Percentiles rank a stretch among this genome's conserved stretches.
phyloP scores from a whole-genome alignment of 2,797 vertebrate species.

The Centroberyx gerrardi region DNA sequence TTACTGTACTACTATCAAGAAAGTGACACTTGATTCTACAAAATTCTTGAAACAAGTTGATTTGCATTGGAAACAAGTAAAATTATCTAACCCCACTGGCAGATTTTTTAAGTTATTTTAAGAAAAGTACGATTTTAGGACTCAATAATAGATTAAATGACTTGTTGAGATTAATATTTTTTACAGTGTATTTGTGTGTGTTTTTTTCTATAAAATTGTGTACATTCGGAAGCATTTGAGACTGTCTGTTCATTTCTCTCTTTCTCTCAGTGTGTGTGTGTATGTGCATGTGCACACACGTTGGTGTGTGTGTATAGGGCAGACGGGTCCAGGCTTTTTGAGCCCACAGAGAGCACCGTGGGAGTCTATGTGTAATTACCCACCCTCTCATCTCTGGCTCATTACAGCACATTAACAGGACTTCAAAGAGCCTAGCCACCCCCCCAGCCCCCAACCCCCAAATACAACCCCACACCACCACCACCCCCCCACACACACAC shows the following conservation, averaged over 20 bases:
- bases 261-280: slow-evolving; percentile 1
- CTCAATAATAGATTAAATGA: too few species aligned
- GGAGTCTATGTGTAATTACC: slow-evolving; percentile 66
- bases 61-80: too few species aligned
- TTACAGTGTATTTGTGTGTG: background rate
- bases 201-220: background rate
- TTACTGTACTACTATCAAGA: too few species aligned
- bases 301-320: slow-evolving; percentile 10
- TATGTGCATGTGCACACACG: background rate
- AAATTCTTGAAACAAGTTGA: too few species aligned
- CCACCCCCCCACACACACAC: background rate
- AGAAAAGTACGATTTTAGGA: too few species aligned
- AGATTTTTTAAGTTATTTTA: too few species aligned
- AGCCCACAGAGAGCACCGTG: slow-evolving; percentile 44
- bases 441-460: background rate
- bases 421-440: slow-evolving; percentile 74
- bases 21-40: too few species aligned
- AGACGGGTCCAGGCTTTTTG: slow-evolving; percentile 30
- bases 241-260: background rate
- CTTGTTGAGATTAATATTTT: too few species aligned
- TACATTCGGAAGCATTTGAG: slow-evolving; percentile 1
- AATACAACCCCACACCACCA: background rate
- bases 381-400: slow-evolving; percentile 72
- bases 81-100: too few species aligned
- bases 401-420: slow-evolving; percentile 78